Base-by-base conservation (phyloP, 1,140 invertebrate species). In the Asobara japonica region DNA sequence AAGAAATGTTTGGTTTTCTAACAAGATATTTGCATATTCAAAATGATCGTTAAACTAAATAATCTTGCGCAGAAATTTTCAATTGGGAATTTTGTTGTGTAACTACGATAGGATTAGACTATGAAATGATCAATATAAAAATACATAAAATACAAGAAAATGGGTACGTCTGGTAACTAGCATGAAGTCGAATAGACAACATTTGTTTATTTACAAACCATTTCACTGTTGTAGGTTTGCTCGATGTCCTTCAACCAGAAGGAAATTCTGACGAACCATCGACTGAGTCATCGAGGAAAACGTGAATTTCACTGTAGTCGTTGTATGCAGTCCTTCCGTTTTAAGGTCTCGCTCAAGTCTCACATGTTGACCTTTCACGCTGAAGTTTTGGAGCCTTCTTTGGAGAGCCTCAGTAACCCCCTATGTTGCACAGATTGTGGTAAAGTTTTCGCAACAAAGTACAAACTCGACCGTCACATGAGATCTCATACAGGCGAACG, bases 181-280 rank as follows among this genome's bases (percentile, higher is more conserved):
- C 4, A 6, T 33, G 5, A 4, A 6, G 31, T 4, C 5, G 31
- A 33, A 33, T 33, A 6, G 31, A 10, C 8, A 1, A 38, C 2
- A 38, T 13, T 38, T 38, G 36, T 38, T 3, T 1, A 13, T 38
- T 38, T n/a, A 38, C 2, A 38, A 45, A 45, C 64, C 11, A 45
- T 56, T 60, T 7, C 89, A 86, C 75, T 79, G 33, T 90, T 89
- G 74, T 80, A 89, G 80, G 81, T 90, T 33, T 92, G 91, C 79
- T 80, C 83, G 69, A 87, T 89, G 79, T 88, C 89, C 3, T 92
- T 92, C 78, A 91, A 90, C 76, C 90, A 90, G 80, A 88, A 88
- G 75, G 88, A 89, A 80, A 89, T 89, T 10, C 77, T 91, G 20
- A 87, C 88, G 71, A 88, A 86, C 67, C 90, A 91, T 76, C 87